phyloP scores from a whole-genome alignment of 1,140 invertebrate species.

The Eubasilissa regina region DNA sequence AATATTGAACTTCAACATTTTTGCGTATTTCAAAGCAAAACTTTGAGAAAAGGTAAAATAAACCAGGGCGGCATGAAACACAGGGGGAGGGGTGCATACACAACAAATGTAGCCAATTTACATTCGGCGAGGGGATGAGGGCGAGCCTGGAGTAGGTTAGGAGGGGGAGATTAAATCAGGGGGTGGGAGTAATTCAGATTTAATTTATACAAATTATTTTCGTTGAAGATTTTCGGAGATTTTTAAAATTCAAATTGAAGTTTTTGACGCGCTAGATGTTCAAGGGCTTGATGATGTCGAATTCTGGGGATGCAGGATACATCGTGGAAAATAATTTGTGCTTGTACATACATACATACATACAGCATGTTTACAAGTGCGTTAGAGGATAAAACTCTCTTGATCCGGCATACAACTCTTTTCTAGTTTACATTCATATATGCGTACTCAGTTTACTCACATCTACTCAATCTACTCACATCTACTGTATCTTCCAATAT shows the following conservation, averaged over 20 bases:
- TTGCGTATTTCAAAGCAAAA: not conserved
- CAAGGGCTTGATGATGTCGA: no score
- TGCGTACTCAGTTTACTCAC: no score
- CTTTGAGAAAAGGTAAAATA: conserved; percentile 32
- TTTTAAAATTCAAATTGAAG: conserved; percentile 33
- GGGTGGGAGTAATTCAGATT: conserved; percentile 36
- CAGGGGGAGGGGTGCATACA: conserved; percentile 8
- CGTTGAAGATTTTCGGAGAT: conserved; percentile 21
- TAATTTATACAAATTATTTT: conserved; percentile 45
- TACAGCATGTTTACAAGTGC: no score
- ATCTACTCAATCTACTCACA: no score
- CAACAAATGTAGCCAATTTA: conserved; percentile 59
- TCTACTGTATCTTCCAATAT: no score
- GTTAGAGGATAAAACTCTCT: no score
- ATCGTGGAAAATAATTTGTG: no score
- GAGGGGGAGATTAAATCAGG: not conserved
- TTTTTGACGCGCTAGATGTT: conserved; percentile 11
- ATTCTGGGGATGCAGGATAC: no score
- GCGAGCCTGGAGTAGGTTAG: not conserved
- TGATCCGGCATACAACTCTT: no score
- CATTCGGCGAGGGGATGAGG: conserved; percentile 27
- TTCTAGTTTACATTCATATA: no score
- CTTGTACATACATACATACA: no score
- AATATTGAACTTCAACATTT: not conserved
- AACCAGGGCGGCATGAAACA: conserved; percentile 18